Conservation (phyloP, 2,888 invertebrate genomes). For the Glaucopsyche alexis region DNA sequence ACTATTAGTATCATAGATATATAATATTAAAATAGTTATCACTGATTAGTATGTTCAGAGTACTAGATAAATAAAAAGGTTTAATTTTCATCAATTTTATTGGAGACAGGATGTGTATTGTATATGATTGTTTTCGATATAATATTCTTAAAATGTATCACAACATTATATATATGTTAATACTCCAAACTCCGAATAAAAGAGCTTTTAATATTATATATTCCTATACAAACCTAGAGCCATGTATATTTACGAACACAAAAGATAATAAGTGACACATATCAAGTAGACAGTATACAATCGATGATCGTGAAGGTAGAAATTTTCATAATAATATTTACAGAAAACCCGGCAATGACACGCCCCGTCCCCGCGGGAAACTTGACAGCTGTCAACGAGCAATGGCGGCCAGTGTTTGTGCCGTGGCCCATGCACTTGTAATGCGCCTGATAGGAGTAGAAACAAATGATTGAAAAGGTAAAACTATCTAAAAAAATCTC, state of each 20-base stretch:
- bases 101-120: too few species aligned
- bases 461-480: too few species aligned
- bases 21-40: too few species aligned
- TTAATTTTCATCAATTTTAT: too few species aligned
- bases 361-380: slow-evolving; percentile 51
- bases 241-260: not conserved
- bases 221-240: not conserved
- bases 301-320: slow-evolving; percentile 23
- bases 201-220: not conserved
- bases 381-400: slow-evolving; percentile 55
- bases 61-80: too few species aligned
- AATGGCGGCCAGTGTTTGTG: slow-evolving; percentile 30
- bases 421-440: slow-evolving; percentile 25
- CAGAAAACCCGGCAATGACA: slow-evolving; percentile 30
- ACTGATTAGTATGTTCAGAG: too few species aligned
- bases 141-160: too few species aligned
- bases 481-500: too few species aligned
- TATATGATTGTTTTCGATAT: too few species aligned
- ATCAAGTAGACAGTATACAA: slow-evolving; percentile 21
- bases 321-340: slow-evolving; percentile 30
- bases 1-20: too few species aligned
- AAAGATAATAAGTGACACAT: slow-evolving; percentile 8
- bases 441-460: not conserved
- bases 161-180: too few species aligned
- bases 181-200: not conserved